Evolutionary conservation across 2,797 vertebrate genomes (phyloP).

Genomic region (Chaetophractus vellerosus): DNA sequence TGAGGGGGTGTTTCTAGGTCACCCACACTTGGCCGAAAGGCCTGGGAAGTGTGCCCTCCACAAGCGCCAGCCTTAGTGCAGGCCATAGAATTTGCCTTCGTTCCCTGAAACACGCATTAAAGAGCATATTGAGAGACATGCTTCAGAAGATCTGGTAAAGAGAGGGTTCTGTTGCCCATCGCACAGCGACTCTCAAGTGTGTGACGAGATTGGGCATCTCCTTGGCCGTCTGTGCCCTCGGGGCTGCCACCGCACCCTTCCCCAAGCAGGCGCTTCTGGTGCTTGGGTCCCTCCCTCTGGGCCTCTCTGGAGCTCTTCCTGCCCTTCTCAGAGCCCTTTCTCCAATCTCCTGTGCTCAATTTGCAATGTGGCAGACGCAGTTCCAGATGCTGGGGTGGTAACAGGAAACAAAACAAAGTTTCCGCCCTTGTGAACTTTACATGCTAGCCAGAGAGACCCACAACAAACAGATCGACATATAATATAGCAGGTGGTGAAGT

Average conservation of each 20-base stretch:
- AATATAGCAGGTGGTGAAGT: neutral
- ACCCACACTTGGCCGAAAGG: neutral
- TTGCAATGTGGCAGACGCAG: neutral
- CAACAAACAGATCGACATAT: neutral
- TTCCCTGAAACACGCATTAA: neutral
- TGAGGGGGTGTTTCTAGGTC: neutral
- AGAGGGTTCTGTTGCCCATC: neutral
- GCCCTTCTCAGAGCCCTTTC: neutral
- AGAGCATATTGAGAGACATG: neutral
- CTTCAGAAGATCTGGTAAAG: neutral
- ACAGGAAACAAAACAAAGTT: neutral
- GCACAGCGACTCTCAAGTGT: neutral
- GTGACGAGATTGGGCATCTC: neutral
- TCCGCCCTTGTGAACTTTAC: accelerated
- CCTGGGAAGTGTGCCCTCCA: neutral
- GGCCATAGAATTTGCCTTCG: neutral
- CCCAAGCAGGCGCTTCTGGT: accelerated
- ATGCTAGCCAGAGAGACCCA: neutral
- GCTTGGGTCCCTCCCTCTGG: neutral
- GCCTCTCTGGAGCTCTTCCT: neutral
- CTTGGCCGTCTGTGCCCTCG: accelerated
- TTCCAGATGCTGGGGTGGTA: neutral
- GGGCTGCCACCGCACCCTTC: accelerated
- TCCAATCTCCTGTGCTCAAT: neutral
- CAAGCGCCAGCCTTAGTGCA: neutral